Percentiles rank a stretch among this genome's conserved stretches.
These are phyloP conservation scores for Oryzias dopingdopingensis DNA, from an alignment of 2,797 vertebrate species.

Conservation along the genomic window DNA sequence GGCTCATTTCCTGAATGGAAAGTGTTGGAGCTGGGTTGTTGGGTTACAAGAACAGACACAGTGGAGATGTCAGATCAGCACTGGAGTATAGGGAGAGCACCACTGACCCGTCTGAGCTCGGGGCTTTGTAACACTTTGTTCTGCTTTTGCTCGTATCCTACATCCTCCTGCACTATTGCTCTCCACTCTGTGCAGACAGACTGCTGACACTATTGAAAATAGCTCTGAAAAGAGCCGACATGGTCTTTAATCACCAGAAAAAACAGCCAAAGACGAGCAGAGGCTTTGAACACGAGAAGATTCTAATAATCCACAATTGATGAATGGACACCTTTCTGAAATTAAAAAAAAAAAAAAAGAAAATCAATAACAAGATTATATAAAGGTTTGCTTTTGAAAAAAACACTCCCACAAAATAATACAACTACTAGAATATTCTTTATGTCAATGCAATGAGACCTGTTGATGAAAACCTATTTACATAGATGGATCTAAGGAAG, in stretches of 20 bases:
- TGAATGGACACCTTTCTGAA: too few species aligned
- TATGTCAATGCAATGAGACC: too few species aligned
- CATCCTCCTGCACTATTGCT: slow-evolving; percentile 43
- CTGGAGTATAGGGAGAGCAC: slow-evolving; percentile 15
- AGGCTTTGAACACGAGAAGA: slow-evolving; percentile 16
- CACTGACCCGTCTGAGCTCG: slow-evolving; percentile 13
- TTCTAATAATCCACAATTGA: not conserved
- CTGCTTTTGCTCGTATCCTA: slow-evolving; percentile 45
- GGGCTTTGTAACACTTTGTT: slow-evolving; percentile 26
- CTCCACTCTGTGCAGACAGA: slow-evolving; percentile 23
- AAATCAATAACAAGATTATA: too few species aligned
- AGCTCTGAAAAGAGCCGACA: slow-evolving; percentile 9
- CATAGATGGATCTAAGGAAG: too few species aligned
- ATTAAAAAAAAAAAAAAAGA: too few species aligned
- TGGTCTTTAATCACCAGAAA: slow-evolving; percentile 33
- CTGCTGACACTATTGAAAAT: slow-evolving; percentile 52
- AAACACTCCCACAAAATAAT: too few species aligned
- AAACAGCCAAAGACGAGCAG: slow-evolving; percentile 14
- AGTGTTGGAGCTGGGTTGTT: slow-evolving; percentile 28
- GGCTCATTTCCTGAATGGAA: slow-evolving; percentile 20
- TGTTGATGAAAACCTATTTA: too few species aligned
- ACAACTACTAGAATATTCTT: too few species aligned
- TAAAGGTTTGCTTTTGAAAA: too few species aligned
- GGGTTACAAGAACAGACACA: slow-evolving; percentile 6
- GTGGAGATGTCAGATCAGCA: slow-evolving; percentile 12